Percentiles rank a stretch among this genome's conserved stretches.
Evolutionary conservation across 2,797 vertebrate species (phyloP).

Genomic region (Epinephelus coioides): DNA sequence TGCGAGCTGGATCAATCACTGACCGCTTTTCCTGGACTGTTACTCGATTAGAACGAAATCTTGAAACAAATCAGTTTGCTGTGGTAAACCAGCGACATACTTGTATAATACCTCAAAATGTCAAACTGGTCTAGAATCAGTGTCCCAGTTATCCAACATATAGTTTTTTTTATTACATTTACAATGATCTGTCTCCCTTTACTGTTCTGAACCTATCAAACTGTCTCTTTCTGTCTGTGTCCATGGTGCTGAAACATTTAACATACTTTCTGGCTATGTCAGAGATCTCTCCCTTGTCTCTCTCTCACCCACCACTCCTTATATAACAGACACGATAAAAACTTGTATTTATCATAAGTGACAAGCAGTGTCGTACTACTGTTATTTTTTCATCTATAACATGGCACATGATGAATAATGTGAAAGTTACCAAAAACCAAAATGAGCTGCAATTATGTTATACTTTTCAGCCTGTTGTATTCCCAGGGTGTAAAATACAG

Average conservation of each 20-base stretch:
- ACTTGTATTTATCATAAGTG: not conserved
- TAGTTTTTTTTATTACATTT: conserved; percentile 3
- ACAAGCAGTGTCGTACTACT: not conserved
- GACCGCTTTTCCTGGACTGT: not conserved
- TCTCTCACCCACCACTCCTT: not conserved
- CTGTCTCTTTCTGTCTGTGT: conserved; percentile 22
- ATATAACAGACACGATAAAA: not conserved
- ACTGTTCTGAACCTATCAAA: not conserved
- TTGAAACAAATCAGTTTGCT: conserved; percentile 14
- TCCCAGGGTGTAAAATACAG: too few species aligned
- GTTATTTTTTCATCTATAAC: not conserved
- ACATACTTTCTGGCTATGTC: not conserved
- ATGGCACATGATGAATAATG: not conserved
- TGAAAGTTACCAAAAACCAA: not conserved
- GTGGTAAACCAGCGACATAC: not conserved
- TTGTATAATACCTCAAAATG: not conserved
- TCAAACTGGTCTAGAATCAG: not conserved
- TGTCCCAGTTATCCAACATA: not conserved
- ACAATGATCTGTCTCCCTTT: not conserved
- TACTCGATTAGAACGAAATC: conserved; percentile 14
- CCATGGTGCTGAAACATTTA: conserved; percentile 27
- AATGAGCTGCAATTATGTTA: not conserved
- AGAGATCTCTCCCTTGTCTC: not conserved
- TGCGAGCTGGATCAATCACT: conserved; percentile 38
- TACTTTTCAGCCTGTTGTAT: too few species aligned